A percentile compares a stretch with the other conserved stretches of the same genome.
phyloP scores from a whole-genome alignment of 2,797 vertebrate species.

The Coregonus ussuriensis region DNA sequence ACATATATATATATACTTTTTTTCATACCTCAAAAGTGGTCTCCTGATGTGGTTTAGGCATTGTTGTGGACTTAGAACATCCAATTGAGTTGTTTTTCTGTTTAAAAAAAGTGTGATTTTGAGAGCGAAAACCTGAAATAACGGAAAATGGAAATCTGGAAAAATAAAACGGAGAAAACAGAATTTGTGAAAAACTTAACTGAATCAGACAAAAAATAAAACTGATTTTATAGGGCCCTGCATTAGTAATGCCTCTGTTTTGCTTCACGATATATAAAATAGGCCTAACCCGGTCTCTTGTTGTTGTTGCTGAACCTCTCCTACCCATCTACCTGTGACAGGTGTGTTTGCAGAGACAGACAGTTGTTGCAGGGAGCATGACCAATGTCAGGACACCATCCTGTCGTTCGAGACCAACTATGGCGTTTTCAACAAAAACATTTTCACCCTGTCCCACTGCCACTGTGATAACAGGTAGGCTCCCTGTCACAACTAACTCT shows the following conservation, averaged over 20 bases:
- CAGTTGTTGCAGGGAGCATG: slow-evolving; percentile 87
- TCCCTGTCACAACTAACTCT: neutral
- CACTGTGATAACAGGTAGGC: slow-evolving; percentile 80
- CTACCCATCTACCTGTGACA: slow-evolving; percentile 33
- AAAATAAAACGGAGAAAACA: too few species aligned
- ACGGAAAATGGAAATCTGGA: too few species aligned
- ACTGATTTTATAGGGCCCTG: too few species aligned
- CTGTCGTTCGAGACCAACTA: slow-evolving; percentile 79
- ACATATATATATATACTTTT: too few species aligned
- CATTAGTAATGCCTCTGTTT: neutral
- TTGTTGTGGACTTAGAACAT: too few species aligned
- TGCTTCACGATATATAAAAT: neutral
- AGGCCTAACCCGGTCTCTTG: neutral
- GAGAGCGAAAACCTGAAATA: too few species aligned
- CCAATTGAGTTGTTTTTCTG: too few species aligned
- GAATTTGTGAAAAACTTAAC: too few species aligned
- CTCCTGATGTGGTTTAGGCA: too few species aligned
- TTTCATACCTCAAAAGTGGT: too few species aligned
- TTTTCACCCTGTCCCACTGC: slow-evolving; percentile 90
- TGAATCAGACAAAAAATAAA: too few species aligned
- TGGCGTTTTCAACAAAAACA: slow-evolving; percentile 85
- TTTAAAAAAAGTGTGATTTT: too few species aligned
- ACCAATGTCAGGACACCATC: slow-evolving; percentile 83
- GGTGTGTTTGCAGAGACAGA: slow-evolving; percentile 79
- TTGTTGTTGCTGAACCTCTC: neutral